A percentile compares a stretch with the other conserved stretches of the same genome.
Evolutionary conservation across 2,888 invertebrate species (phyloP).

Genomic region (Tinea semifulvella): DNA sequence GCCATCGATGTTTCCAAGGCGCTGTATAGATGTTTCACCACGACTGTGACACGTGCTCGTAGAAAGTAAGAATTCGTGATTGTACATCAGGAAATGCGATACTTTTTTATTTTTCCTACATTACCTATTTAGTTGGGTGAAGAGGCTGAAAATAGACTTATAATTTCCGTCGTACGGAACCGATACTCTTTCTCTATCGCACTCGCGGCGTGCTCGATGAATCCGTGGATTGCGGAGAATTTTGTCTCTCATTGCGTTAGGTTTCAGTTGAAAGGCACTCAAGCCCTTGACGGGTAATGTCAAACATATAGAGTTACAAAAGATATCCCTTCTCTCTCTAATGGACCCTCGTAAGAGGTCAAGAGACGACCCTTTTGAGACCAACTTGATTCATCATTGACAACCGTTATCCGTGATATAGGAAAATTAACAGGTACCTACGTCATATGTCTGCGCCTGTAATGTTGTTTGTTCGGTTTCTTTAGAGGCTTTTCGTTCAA

Average conservation of each 20-base stretch:
- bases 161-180: too few relatives aligned
- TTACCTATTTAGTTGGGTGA: too few relatives aligned
- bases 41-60: too few relatives aligned
- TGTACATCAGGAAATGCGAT: too few relatives aligned
- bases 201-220: too few relatives aligned
- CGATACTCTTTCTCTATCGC: too few relatives aligned
- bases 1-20: too few relatives aligned
- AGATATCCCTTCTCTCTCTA: constrained; percentile 43
- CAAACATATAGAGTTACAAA: constrained; percentile 56
- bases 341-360: constrained; percentile 49
- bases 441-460: not conserved
- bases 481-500: not conserved
- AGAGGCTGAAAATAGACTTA: too few relatives aligned
- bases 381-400: constrained; percentile 12
- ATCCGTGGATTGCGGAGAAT: too few relatives aligned
- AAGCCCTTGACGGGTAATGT: constrained; percentile 34
- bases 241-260: constrained; percentile 15
- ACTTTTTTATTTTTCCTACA: too few relatives aligned
- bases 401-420: constrained; percentile 5
- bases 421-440: constrained; percentile 7
- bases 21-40: too few relatives aligned
- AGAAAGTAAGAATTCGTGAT: too few relatives aligned
- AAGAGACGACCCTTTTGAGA: constrained; percentile 30
- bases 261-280: constrained; percentile 21
- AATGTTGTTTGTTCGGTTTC: not conserved